Percentiles rank a stretch among this genome's conserved stretches.
These are phyloP conservation scores for Trichopria drosophilae DNA, from an alignment of 2,888 invertebrate genomes.

Conservation along the genomic window DNA sequence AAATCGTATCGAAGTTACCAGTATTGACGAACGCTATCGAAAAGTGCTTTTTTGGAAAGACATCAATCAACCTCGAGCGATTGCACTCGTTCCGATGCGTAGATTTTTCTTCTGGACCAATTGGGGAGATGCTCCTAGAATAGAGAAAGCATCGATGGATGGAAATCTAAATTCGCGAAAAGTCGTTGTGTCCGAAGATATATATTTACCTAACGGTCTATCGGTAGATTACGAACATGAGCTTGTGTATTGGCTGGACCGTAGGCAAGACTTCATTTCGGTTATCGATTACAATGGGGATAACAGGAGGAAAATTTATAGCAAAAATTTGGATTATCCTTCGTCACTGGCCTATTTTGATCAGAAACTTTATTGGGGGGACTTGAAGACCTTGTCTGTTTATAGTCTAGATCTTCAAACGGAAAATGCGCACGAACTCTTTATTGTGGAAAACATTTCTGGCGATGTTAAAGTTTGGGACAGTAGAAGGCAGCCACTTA, in stretches of 20 bases:
- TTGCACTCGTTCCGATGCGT: conserved; percentile 78
- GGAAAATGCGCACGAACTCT: conserved; percentile 60
- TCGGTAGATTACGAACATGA: conserved; percentile 80
- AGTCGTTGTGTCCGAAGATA: conserved; percentile 79
- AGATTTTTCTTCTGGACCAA: conserved; percentile 90
- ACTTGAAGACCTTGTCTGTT: conserved; percentile 82
- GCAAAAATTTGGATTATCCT: conserved; percentile 74
- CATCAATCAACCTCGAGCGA: conserved; percentile 84
- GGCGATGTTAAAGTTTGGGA: conserved; percentile 87
- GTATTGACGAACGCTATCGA: conserved; percentile 73
- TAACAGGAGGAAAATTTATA: conserved; percentile 70
- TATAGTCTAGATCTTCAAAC: conserved; percentile 67
- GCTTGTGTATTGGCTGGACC: conserved; percentile 90
- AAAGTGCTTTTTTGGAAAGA: conserved; percentile 90
- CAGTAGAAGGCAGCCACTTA: conserved; percentile 65
- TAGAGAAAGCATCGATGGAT: conserved; percentile 88
- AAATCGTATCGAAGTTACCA: conserved; percentile 83
- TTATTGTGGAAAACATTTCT: conserved; percentile 71
- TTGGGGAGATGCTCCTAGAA: conserved; percentile 92
- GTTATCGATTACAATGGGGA: conserved; percentile 85
- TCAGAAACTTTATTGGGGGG: conserved; percentile 85
- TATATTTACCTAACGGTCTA: conserved; percentile 94
- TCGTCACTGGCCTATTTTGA: conserved; percentile 79
- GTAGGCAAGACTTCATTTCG: conserved; percentile 78
- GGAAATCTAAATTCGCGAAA: conserved; percentile 76